Evolutionary conservation across 2,797 vertebrate species (phyloP).

Genomic region (Oreochromis grahami): DNA sequence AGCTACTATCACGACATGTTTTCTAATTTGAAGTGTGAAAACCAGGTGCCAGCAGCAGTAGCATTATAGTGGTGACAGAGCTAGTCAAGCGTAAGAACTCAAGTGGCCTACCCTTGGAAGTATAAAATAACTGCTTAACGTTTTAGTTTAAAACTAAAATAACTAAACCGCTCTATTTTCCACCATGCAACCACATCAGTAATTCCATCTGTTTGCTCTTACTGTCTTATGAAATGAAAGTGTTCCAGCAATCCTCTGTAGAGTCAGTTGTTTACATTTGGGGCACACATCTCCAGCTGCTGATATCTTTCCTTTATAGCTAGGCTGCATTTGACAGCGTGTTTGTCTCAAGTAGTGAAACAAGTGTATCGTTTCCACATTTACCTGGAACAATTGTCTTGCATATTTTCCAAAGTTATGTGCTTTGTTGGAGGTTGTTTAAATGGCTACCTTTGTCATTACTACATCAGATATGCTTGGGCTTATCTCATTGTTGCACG

Average conservation of each 20-base stretch:
- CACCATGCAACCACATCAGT: background rate
- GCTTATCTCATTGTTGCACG: background rate
- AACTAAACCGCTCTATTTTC: background rate
- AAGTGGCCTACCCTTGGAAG: background rate
- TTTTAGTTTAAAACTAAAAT: background rate
- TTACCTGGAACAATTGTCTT: background rate
- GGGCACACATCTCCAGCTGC: fast-evolving
- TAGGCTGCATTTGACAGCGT: background rate
- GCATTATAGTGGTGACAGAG: background rate
- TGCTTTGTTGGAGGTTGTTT: background rate
- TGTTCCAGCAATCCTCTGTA: background rate
- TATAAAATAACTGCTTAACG: background rate
- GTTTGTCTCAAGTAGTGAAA: background rate
- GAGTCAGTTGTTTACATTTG: background rate
- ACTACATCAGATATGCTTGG: background rate
- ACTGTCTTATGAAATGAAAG: background rate
- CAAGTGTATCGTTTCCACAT: background rate
- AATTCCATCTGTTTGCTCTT: background rate
- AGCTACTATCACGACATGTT: background rate
- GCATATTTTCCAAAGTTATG: background rate
- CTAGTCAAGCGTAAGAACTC: background rate
- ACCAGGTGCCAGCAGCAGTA: background rate
- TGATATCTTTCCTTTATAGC: background rate
- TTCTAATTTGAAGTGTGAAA: background rate
- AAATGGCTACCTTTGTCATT: background rate